Evolutionary conservation across 2,888 invertebrate genomes (phyloP), one percentile per base, ranked within the genome.

Genomic region (Papilio demoleus): DNA sequence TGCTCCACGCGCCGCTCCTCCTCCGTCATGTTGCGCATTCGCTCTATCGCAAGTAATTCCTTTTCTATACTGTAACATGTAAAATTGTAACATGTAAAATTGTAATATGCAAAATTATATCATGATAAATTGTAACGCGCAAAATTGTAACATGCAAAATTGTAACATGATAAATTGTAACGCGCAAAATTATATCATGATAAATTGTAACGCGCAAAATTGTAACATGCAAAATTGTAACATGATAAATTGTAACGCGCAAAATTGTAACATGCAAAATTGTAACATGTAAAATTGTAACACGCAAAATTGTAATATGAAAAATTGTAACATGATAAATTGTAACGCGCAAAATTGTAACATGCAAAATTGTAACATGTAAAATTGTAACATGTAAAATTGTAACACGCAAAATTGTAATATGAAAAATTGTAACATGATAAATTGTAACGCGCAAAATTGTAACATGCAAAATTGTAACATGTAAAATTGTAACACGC

Each of bases 1-100:
- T 96, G 92, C 82, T 99, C 99, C 68, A 96, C 95, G 17, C 98
- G 94, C 8, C 99, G 94, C 82, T 99, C 99, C 83, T 99, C 99
- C 79, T 99, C 99, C 0, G 98, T 97, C 96, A 99, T 95, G 78
- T 95, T 97, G 68, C 98, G 95, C 83, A 99, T 90, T 62, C 97
- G 94, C 71, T 99, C 99, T 60, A 99, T 95, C 81, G 99, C 97
- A 70, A 96, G 76, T 77, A 96, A 94, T 77, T 99, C 99, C 75
- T 96, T 97, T 85, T 99, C 98, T 42, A 95, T 86, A 38, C 97
- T 97, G 81, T 40, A 4, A 40, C 42, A 42, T 42, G 17, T 8
- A 38, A 38, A 38, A 31, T 3, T 31, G 31, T 31, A 31, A 31
- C 31, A 31, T 31, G 3, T n/a, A n/a, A n/a, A n/a, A n/a, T 40